Base-by-base conservation (phyloP, 2,797 vertebrate species). In the Eulemur rubriventer region DNA sequence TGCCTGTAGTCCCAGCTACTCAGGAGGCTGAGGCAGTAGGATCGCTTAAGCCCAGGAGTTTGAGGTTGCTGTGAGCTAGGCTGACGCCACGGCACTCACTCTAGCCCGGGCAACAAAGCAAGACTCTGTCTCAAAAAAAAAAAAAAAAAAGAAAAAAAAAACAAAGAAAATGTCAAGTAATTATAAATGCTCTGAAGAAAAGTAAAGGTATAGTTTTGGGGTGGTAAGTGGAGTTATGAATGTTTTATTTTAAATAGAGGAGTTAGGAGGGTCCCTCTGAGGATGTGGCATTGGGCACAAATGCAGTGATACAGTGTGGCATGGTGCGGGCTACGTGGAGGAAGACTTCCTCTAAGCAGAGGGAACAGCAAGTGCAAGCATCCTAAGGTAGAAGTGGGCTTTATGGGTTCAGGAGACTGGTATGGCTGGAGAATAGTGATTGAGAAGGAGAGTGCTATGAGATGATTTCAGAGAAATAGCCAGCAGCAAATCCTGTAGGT, bases 391-490 rank as follows among this genome's bases (percentile, higher is more conserved):
- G 55, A 50, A 52, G n/a, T 57, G 30, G 57, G 28, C 76, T 69
- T 4, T 5, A 1, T 38, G 46, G 79, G 46, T 61, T 52, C 63
- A 78, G 9, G 46, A 76, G n/a, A 67, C 7, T n/a, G 41, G 55
- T n/a, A 1, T 33, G 59, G 18, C 48, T 28, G 22, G 78, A 57
- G 46, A 38, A 33, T 18, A 46, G 43, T 67, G 35, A n/a, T 28
- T 12, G 48, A 67, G 18, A 48, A 82, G 38, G 33, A 46, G 38
- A n/a, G 65, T 18, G 18, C 22, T 52, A 1, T 9, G 52, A 69
- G 76, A 67, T 79, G 24, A 84, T 17, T 95, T 81, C 28, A 85
- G 76, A 94, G 81, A 90, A 83, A 83, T 73, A n/a, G 46, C 59
- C 38, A 85, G 33, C 30, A 72, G 73, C 72, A 70, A 78, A 55